Evolutionary conservation across 2,888 invertebrate species (phyloP).

Genomic region (Epirrhoe alternata): DNA sequence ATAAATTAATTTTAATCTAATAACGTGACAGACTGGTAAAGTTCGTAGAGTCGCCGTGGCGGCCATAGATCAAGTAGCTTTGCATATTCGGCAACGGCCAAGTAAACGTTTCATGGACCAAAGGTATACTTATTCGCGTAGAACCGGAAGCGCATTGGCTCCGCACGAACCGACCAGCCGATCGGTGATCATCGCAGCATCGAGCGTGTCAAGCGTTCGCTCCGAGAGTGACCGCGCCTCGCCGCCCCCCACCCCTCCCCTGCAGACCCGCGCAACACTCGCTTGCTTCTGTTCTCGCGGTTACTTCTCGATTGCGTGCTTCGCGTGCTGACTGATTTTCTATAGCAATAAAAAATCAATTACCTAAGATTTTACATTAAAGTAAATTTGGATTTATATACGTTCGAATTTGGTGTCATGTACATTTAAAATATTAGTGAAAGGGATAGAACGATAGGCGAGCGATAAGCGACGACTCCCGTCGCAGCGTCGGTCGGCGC

Average conservation of each 20-base stretch:
- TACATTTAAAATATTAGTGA: slow-evolving; percentile 85
- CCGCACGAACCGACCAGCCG: slow-evolving; percentile 81
- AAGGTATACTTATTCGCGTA: slow-evolving; percentile 84
- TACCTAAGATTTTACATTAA: slow-evolving; percentile 86
- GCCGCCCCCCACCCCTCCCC: slow-evolving; percentile 41
- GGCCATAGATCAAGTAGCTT: slow-evolving; percentile 85
- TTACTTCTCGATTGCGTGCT: slow-evolving; percentile 86
- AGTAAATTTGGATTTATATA: slow-evolving; percentile 86
- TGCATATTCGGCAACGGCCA: slow-evolving; percentile 85
- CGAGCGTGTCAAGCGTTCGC: slow-evolving; percentile 73
- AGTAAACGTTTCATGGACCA: slow-evolving; percentile 84
- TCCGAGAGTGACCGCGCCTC: slow-evolving; percentile 57
- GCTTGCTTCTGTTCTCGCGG: slow-evolving; percentile 84
- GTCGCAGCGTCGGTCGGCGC: slow-evolving; percentile 78
- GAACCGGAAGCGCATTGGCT: slow-evolving; percentile 84
- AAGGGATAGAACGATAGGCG: slow-evolving; percentile 82
- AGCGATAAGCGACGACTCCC: slow-evolving; percentile 70
- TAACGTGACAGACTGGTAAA: slow-evolving; percentile 85
- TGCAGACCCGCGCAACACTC: slow-evolving; percentile 56
- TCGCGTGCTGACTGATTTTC: slow-evolving; percentile 87
- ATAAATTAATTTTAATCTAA: slow-evolving; percentile 85
- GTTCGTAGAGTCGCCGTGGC: slow-evolving; percentile 84
- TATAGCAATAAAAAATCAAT: slow-evolving; percentile 86
- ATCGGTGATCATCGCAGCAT: slow-evolving; percentile 74
- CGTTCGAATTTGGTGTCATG: slow-evolving; percentile 86